A percentile compares a stretch with the other conserved stretches of the same genome.
These are phyloP conservation scores for Rallus crepitans DNA, from an alignment of 2,797 vertebrate genomes.

Conservation along the genomic window DNA sequence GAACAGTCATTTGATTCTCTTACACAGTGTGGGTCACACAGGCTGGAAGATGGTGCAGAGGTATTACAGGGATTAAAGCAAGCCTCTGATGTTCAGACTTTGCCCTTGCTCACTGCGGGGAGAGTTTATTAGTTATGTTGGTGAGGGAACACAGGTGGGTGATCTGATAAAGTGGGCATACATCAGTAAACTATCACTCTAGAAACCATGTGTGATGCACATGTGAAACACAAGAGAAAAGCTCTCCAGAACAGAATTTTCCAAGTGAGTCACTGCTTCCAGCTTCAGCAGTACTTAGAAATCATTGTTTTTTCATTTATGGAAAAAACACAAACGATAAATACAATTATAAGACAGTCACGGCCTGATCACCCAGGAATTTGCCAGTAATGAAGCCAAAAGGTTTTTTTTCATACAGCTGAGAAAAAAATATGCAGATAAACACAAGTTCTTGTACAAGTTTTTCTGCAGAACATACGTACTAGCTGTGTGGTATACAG, in stretches of 20 bases:
- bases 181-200: not conserved
- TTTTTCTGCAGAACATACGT: not conserved
- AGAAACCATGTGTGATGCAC: fast-evolving
- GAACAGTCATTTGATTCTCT: not conserved
- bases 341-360: not conserved
- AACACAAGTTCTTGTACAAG: not conserved
- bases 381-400: not conserved
- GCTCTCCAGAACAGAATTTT: not conserved
- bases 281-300: not conserved
- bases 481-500: not conserved
- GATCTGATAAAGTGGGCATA: not conserved
- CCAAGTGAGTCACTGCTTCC: not conserved
- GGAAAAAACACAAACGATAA: not conserved
- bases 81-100: not conserved
- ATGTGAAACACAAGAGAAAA: fast-evolving
- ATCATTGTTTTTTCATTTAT: not conserved
- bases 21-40: not conserved
- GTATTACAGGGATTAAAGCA: not conserved
- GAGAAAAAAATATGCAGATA: not conserved
- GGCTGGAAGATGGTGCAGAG: not conserved
- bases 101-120: not conserved
- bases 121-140: not conserved
- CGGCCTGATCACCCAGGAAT: not conserved
- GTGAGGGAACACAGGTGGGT: not conserved
- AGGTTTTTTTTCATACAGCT: not conserved